A percentile compares a stretch with the other conserved stretches of the same genome.
phyloP scores from a whole-genome alignment of 2,888 invertebrate species.

The Acanthopleura granulata region DNA sequence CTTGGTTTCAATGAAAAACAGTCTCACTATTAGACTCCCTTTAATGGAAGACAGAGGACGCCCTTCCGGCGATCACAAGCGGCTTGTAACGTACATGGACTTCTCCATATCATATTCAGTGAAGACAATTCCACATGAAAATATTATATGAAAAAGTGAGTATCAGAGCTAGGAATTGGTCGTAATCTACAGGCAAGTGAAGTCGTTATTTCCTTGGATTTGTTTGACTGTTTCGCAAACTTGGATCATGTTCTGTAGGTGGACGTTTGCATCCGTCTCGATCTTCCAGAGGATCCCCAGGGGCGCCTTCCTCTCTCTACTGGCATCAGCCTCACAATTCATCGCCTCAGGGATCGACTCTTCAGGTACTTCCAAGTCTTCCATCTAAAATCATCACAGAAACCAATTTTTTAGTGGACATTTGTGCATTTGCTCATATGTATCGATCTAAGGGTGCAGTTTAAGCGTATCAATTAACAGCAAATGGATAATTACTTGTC shows the following conservation, averaged over 20 bases:
- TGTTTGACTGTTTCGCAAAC: slow-evolving; percentile 1
- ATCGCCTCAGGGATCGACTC: not conserved
- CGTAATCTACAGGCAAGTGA: not conserved
- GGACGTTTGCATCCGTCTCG: not conserved
- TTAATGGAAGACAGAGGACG: too few relatives aligned
- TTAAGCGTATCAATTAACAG: too few relatives aligned
- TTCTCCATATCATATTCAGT: too few relatives aligned
- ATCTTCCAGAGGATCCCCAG: slow-evolving; percentile 5
- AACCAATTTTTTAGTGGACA: not conserved
- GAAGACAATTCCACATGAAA: too few relatives aligned
- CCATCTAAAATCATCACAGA: not conserved
- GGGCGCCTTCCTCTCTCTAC: not conserved
- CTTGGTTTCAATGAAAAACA: too few relatives aligned
- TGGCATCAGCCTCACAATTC: not conserved
- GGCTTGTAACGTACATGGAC: too few relatives aligned
- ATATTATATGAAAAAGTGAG: too few relatives aligned
- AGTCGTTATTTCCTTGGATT: not conserved
- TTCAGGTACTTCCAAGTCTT: not conserved
- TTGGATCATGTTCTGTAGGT: not conserved
- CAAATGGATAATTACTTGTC: too few relatives aligned
- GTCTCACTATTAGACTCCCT: too few relatives aligned
- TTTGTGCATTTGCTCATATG: too few relatives aligned
- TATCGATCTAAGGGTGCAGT: too few relatives aligned
- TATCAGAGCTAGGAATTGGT: not conserved
- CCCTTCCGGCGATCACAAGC: too few relatives aligned